Conservation (phyloP, 23 tunicate genomes). For the Aplidium turbinatum region DNA sequence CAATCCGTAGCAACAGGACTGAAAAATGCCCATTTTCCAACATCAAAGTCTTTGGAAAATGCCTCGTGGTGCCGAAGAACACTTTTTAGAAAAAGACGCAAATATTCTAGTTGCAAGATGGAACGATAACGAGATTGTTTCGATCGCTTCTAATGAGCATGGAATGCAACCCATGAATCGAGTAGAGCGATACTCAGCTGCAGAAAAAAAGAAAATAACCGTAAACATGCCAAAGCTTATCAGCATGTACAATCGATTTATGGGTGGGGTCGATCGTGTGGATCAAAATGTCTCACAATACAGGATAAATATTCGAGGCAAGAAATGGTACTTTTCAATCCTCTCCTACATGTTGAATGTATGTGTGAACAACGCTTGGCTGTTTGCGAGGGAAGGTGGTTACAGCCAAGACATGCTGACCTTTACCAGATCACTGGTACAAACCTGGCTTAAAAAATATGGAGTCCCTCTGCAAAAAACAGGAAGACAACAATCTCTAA, state of each 20-base stretch:
- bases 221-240: slow-evolving; percentile 4
- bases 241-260: slow-evolving; percentile 7
- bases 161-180: slow-evolving; percentile 3
- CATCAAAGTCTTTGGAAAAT: background rate
- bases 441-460: slow-evolving; percentile 3
- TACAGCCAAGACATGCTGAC: slow-evolving; percentile 17
- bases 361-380: slow-evolving; percentile 15
- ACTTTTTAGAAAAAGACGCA: slow-evolving; percentile 11
- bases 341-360: slow-evolving; percentile 1
- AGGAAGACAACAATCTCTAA: slow-evolving; percentile 15
- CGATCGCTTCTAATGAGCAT: slow-evolving; percentile 3
- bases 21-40: slow-evolving; percentile 13
- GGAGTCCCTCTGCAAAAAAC: background rate
- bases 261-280: background rate
- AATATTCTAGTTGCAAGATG: slow-evolving; percentile 12
- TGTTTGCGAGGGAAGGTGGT: slow-evolving; percentile 18
- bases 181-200: slow-evolving; percentile 3
- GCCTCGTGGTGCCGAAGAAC: slow-evolving; percentile 8
- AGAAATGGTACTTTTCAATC: slow-evolving; percentile 7
- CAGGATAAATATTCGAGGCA: slow-evolving; percentile 3
- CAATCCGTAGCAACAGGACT: slow-evolving; percentile 15
- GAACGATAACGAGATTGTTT: slow-evolving; percentile 8
- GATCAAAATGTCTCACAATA: slow-evolving; percentile 8
- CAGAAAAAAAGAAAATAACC: slow-evolving; percentile 15
- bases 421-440: slow-evolving; percentile 9